Evolutionary conservation across 2,888 invertebrate species (phyloP), one percentile per base, ranked within the genome.

Genomic region (Macrostomum cliftonense): DNA sequence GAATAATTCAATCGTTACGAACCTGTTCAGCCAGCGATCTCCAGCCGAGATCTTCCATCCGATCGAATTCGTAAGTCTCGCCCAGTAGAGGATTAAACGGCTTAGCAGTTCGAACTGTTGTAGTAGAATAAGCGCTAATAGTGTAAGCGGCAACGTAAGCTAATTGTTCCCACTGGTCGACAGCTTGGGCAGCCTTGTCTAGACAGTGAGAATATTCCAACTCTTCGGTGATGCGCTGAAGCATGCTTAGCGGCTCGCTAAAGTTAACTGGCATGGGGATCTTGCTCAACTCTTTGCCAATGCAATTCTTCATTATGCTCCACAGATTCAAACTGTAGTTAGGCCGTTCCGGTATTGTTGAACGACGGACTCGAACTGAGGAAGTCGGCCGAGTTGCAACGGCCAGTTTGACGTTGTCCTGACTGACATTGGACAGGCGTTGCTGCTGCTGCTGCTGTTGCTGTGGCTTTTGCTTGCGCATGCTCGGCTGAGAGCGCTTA

Each of bases 251-350:
- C 20, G 97, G 97, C 73, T 97, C 97, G 66, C 87, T 93, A 73
- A 99, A 99, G 76, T 95, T 95, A 57, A 78, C 95, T 39, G 97
- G 97, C 83, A 97, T 95, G 12, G 97, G 97, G 61, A 97, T 97
- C 74, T 95, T 97, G 20, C 91, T 86, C 54, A 99, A 76, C 71
- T 97, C 97, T 74, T 95, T 95, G 67, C 95, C 95, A 67, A 97
- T 95, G 70, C 95, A 95, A 72, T 97, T 99, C 71, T 95, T 95
- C 89, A 97, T 93, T 61, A 99, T 93, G 60, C 87, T 87, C 97
- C 97, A 97, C 46, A 97, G 74, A 66, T 86, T 95, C 39, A 97
- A 77, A 48, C 91, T 89, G 72, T 67, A 65, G 55, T 67, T 68
- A 28, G 70, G 70, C 70, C 88, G 85, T 57, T 88, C 86, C 7